Percentiles rank a stretch among this genome's conserved stretches.
These are phyloP conservation scores for Hermetia illucens DNA, from an alignment of 1,140 invertebrate genomes.

Conservation along the genomic window DNA sequence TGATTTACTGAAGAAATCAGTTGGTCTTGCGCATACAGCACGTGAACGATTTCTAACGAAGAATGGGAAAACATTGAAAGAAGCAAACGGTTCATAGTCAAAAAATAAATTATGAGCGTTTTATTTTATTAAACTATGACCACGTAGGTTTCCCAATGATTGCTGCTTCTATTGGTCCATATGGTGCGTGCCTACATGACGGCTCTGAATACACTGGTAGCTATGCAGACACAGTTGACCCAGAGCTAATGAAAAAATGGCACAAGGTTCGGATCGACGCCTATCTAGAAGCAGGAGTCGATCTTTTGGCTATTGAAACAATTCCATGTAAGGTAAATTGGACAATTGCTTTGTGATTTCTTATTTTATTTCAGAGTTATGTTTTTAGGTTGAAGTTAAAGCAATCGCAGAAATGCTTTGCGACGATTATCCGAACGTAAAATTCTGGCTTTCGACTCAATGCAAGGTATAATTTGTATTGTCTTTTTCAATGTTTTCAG, in stretches of 20 bases:
- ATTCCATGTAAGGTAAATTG: conserved; percentile 39
- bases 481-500: not conserved
- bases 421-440: conserved; percentile 35
- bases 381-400: conserved; percentile 41
- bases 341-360: not conserved
- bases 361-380: not conserved
- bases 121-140: conserved; percentile 1
- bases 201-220: conserved; percentile 52
- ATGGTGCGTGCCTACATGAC: conserved; percentile 46
- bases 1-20: conserved; percentile 34
- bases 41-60: conserved; percentile 6
- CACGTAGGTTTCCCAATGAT: conserved; percentile 17
- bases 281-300: conserved; percentile 38
- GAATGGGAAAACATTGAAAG: too few species aligned
- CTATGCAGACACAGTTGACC: conserved; percentile 37
- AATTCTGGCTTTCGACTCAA: conserved; percentile 36
- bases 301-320: conserved; percentile 50
- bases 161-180: conserved; percentile 51
- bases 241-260: conserved; percentile 36
- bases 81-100: conserved; percentile 18
- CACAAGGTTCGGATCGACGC: conserved; percentile 40
- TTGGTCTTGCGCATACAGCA: conserved; percentile 27
- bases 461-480: conserved; percentile 21
- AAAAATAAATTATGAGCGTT: conserved; percentile 4
- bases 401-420: conserved; percentile 36